Evolutionary conservation across 2,888 invertebrate genomes (phyloP).

Genomic region (Melinaea marsaeus): DNA sequence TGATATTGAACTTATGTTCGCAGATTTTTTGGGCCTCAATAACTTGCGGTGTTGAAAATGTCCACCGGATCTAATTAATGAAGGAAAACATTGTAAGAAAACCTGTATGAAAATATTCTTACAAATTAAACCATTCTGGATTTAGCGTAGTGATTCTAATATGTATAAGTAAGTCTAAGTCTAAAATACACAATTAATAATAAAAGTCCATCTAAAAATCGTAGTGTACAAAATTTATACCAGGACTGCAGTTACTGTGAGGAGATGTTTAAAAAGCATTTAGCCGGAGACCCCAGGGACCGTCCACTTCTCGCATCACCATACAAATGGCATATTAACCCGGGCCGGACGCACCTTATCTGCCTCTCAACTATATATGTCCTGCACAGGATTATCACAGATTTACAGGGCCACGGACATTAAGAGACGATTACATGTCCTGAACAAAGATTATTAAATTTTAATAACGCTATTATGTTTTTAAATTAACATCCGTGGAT

Average conservation of each 20-base stretch:
- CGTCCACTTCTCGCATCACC: constrained; percentile 54
- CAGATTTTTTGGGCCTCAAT: no score
- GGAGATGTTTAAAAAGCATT: constrained; percentile 5
- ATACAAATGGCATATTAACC: constrained; percentile 76
- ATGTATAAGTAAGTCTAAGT: no score
- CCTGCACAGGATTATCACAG: constrained; percentile 70
- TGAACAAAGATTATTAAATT: constrained; percentile 69
- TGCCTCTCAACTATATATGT: constrained; percentile 75
- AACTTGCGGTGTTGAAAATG: no score
- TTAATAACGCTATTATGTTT: constrained; percentile 46
- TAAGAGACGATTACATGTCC: constrained; percentile 72
- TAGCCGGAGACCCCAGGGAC: constrained; percentile 36
- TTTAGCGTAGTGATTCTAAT: no score
- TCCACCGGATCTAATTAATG: no score
- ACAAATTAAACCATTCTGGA: no score
- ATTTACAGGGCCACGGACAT: constrained; percentile 71
- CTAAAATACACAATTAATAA: no score
- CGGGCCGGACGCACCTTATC: constrained; percentile 72
- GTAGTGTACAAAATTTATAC: constrained; percentile 8
- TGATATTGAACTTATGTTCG: no score
- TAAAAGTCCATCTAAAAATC: no score
- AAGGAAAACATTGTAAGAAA: no score
- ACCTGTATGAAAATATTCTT: no score
- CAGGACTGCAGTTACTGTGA: constrained; percentile 4
- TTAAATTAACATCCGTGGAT: constrained; percentile 9